Base-by-base conservation (phyloP, 2,113 vertebrate species). In the Periophthalmus modestus region DNA sequence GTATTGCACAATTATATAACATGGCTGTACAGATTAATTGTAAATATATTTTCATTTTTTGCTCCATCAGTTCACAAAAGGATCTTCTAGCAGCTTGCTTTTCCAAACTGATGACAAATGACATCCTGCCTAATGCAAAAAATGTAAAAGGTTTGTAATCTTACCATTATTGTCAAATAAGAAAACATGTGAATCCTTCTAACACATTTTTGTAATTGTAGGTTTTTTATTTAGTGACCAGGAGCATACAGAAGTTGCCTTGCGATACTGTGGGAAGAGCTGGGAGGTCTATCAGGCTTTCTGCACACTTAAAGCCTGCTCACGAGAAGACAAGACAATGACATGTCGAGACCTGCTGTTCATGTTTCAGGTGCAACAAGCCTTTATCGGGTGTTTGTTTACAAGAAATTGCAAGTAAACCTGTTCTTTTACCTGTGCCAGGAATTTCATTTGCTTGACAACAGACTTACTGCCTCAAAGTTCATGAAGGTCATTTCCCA, bases 281-380 rank as follows among this genome's bases (percentile, higher is more conserved):
- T 97, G 95, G 95, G 94, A 95, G 48, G 88, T 97, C 43, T 95
- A 94, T 39, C 75, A 69, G 57, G 36, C 54, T 11, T 85, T 93
- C 73, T 92, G 92, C 73, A 88, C 65, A 50, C 88, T 72, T 0
- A 84, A 1, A 0, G 0, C 24, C 0, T 16, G 13, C 0, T 47
- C 82, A 28, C 87, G 89, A 0, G 67, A 88, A 1, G 93, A 94
- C 78, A 75, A 67, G 5, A 93, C 87, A 0, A 91, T 98, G 94
- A 97, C 87, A 72, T 93, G 83, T 88, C 91, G 93, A 46, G 87
- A 96, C 18, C 95, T 99, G 75, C 86, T 99, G 78, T 96, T 94
- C 95, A 94, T 97, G 93, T 77, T 96, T 66, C 93, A 93, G 23
- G 96, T 98, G 89, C 57, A 43, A 46, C 3, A 87, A 18, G 23